Percentiles rank a stretch among this genome's conserved stretches.
phyloP scores from a whole-genome alignment of 1,140 invertebrate species.

The Meloidogyne chitwoodi region DNA sequence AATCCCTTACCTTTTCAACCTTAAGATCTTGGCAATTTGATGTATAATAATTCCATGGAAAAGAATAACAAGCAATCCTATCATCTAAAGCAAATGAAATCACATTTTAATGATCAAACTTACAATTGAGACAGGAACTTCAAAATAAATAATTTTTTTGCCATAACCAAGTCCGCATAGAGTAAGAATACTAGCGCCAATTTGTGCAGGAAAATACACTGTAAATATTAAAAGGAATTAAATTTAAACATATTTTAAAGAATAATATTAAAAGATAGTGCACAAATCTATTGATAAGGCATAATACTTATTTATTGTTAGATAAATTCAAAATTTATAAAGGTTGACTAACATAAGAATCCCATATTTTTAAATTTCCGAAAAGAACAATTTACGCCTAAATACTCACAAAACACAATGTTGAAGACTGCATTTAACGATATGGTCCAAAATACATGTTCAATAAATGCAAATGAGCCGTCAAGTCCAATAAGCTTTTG shows the following conservation, averaged over 20 bases:
- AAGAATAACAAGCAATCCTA: conserved; percentile 86
- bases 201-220: conserved; percentile 92
- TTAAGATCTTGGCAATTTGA: conserved; percentile 68
- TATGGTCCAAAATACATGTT: conserved; percentile 96
- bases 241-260: neutral
- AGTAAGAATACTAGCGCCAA: conserved; percentile 78
- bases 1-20: conserved; percentile 68
- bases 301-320: too few relatives aligned
- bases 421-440: conserved; percentile 94
- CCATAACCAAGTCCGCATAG: conserved; percentile 67
- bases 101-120: neutral
- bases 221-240: conserved; percentile 65
- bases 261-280: too few relatives aligned
- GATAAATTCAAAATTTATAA: too few relatives aligned
- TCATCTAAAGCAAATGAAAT: neutral
- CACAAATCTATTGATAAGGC: too few relatives aligned
- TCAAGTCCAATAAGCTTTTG: conserved; percentile 89
- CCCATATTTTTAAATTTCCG: too few relatives aligned
- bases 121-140: conserved; percentile 66
- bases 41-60: conserved; percentile 78
- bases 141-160: conserved; percentile 65
- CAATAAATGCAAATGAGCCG: conserved; percentile 90
- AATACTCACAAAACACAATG: conserved; percentile 67
- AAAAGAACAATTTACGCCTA: too few relatives aligned
- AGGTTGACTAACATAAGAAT: too few relatives aligned